A percentile compares a stretch with the other conserved stretches of the same genome.
Evolutionary conservation across 2,888 invertebrate genomes (phyloP).

Genomic region (Rhagophthalmus giganteus): DNA sequence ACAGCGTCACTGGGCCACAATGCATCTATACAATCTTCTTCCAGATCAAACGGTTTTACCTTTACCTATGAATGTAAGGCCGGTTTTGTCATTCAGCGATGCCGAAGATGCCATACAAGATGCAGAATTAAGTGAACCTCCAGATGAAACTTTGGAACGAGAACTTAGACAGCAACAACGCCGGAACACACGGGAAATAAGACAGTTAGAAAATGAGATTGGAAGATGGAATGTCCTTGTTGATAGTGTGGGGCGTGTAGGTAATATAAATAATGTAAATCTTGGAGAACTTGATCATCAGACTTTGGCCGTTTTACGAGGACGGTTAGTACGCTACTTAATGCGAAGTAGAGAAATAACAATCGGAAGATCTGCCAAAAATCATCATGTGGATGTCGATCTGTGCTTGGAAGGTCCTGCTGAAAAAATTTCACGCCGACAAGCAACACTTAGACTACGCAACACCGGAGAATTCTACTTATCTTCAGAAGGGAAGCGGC

Average conservation of each 20-base stretch:
- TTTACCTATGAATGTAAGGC: constrained; percentile 46
- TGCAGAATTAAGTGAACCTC: constrained; percentile 76
- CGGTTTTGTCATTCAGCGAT: constrained; percentile 80
- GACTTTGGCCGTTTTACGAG: constrained; percentile 89
- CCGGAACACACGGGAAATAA: constrained; percentile 66
- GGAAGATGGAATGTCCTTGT: constrained; percentile 90
- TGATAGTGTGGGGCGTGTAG: no score
- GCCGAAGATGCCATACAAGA: constrained; percentile 89
- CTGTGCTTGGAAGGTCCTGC: constrained; percentile 92
- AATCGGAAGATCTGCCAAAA: constrained; percentile 86
- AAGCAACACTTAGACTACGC: constrained; percentile 86
- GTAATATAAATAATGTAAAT: constrained; percentile 79
- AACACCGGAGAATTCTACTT: constrained; percentile 95
- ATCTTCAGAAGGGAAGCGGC: constrained; percentile 91
- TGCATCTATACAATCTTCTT: constrained; percentile 89
- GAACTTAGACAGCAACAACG: constrained; percentile 65
- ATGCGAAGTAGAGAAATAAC: constrained; percentile 96
- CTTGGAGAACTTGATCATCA: constrained; percentile 90
- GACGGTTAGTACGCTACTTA: constrained; percentile 88
- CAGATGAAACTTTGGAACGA: constrained; percentile 79
- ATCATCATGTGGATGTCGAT: constrained; percentile 90
- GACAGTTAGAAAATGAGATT: constrained; percentile 85
- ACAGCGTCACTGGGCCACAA: constrained; percentile 86
- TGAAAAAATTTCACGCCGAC: constrained; percentile 89
- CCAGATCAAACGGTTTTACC: constrained; percentile 79